phyloP scores from a whole-genome alignment of 1,140 invertebrate genomes.

The Linepithema humile region DNA sequence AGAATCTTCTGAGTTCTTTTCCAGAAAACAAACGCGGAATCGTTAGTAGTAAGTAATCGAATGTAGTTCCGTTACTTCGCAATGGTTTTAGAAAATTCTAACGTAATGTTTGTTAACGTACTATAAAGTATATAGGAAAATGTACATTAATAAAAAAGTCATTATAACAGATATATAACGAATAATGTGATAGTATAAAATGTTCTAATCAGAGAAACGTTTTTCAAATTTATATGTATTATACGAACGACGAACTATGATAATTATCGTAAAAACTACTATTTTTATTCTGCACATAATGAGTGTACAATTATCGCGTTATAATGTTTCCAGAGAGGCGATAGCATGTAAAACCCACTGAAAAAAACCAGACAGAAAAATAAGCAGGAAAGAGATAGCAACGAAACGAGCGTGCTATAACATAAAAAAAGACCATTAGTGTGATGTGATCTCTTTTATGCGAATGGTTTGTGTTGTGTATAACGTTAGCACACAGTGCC shows the following conservation, averaged over 20 bases:
- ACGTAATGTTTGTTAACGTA: neutral
- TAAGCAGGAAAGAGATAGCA: neutral
- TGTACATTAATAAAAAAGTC: too few species aligned
- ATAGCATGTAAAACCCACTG: too few species aligned
- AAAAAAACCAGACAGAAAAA: constrained; percentile 37
- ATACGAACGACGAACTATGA: neutral
- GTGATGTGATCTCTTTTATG: neutral
- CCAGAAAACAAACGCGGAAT: neutral
- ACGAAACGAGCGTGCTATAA: neutral
- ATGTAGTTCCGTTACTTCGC: neutral
- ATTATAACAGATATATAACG: neutral
- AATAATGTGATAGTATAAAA: neutral
- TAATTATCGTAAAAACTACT: neutral
- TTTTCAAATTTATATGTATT: constrained; percentile 14
- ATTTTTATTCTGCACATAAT: neutral
- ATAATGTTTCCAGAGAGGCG: constrained; percentile 24
- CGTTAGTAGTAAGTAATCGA: too few species aligned
- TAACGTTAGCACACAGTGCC: neutral
- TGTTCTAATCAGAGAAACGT: neutral
- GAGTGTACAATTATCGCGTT: constrained; percentile 5
- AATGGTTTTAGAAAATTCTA: constrained; percentile 11
- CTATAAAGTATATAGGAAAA: neutral
- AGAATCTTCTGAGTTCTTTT: neutral
- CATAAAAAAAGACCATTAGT: neutral
- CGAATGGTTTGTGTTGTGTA: neutral